Conservation (phyloP, 1,140 invertebrate species). For the Drosophila pectinifera region DNA sequence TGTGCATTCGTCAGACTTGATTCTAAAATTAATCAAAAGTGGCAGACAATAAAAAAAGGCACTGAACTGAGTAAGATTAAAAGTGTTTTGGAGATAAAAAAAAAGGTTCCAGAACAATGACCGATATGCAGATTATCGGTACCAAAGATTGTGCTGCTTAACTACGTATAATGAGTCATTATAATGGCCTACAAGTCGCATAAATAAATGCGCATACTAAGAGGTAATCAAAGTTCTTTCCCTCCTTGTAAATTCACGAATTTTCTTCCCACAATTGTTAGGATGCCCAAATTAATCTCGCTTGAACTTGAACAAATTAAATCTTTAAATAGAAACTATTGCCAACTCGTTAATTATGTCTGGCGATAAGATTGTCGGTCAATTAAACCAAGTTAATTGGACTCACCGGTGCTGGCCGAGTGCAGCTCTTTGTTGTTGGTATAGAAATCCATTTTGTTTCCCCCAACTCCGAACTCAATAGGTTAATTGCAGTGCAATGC, state of each 20-base stretch:
- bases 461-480: constrained; percentile 36
- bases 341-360: constrained; percentile 24
- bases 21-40: constrained; percentile 15
- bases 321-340: constrained; percentile 23
- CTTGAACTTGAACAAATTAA: constrained; percentile 15
- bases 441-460: constrained; percentile 76
- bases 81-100: not conserved
- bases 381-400: constrained; percentile 51
- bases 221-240: not conserved
- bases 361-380: constrained; percentile 57
- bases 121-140: constrained; percentile 12
- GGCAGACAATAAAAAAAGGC: not conserved
- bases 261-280: not conserved
- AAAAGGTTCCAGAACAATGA: constrained; percentile 15
- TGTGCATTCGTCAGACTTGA: constrained; percentile 19
- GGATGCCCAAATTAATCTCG: not conserved
- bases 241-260: too few relatives aligned
- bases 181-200: too few relatives aligned
- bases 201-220: not conserved
- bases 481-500: constrained; percentile 74
- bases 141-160: not conserved
- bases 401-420: constrained; percentile 64
- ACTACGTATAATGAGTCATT: not conserved
- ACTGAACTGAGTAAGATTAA: not conserved
- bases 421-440: constrained; percentile 55